A percentile compares a stretch with the other conserved stretches of the same genome.
Conservation (phyloP, 2,888 invertebrate genomes). For the Abrostola tripartita region DNA sequence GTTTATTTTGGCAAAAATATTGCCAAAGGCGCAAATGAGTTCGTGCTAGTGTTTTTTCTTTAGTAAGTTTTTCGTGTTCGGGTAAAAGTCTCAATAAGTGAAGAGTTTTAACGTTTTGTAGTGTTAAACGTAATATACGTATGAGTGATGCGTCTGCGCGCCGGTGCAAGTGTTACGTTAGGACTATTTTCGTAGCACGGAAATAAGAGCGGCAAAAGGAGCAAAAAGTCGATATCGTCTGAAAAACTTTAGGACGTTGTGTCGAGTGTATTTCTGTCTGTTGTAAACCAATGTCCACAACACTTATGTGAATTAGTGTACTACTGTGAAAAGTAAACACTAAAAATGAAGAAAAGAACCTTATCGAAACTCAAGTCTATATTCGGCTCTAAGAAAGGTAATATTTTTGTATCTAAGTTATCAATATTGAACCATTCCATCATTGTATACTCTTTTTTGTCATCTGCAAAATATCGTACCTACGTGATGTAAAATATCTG, state of each 20-base stretch:
- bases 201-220: conserved; percentile 88
- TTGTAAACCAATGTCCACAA: conserved; percentile 77
- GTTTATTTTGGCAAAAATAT: conserved; percentile 52
- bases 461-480: no score
- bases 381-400: conserved; percentile 84
- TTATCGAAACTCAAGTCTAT: conserved; percentile 83
- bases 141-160: conserved; percentile 85
- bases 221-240: conserved; percentile 84
- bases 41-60: conserved; percentile 32
- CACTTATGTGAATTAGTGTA: conserved; percentile 68
- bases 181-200: conserved; percentile 88
- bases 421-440: neutral
- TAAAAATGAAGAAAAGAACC: conserved; percentile 84
- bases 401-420: conserved; percentile 25
- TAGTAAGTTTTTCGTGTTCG: conserved; percentile 19
- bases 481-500: neutral
- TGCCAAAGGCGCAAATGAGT: conserved; percentile 22
- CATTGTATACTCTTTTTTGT: neutral
- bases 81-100: conserved; percentile 32
- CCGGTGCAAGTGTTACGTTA: conserved; percentile 85
- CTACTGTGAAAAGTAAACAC: conserved; percentile 52
- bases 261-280: conserved; percentile 84
- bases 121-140: conserved; percentile 57
- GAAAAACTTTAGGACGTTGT: conserved; percentile 86
- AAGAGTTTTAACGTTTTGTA: conserved; percentile 33